Evolutionary conservation across 64 coral and sea anemone species (phyloP), one percentile per base, ranked within the genome.

Genomic region (Montipora sp.): DNA sequence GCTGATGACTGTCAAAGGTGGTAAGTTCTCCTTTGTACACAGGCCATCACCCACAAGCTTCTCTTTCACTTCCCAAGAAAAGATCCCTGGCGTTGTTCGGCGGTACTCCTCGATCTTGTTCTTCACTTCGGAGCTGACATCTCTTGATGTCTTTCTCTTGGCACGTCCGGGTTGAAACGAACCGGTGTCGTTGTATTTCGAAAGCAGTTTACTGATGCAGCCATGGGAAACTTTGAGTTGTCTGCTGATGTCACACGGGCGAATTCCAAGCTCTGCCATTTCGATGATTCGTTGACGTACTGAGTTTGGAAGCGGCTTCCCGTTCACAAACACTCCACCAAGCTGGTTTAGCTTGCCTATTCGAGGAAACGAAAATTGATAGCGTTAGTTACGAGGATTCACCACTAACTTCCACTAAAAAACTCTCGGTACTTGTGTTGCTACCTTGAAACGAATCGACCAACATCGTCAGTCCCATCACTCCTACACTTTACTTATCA

Each of bases 101-200:
- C 75, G 66, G 55, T 95, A 90, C 43, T 95, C 82, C 10, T 78
- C 90, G 57, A 95, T 91, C 66, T 91, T 87, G 65, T 53, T 73
- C 75, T 91, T 89, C 36, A 90, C 84, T 43, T 90, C 77, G 11
- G 89, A 78, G 50, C 90, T 91, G 20, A 87, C 93, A 74, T 91
- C 89, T 20, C 82, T 95, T 48, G 82, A 89, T 60, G 68, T 89
- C 51, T 67, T 90, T 73, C 70, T 79, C 83, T 47, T 76, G 22
- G 75, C 81, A 57, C 74, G 84, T 0, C 95, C 95, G 13, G 91
- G 91, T 36, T 96, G 91, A 76, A 72, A 93, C 2, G 95, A 96
- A 5, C 95, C 95, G 23, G 95, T 97, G 46, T 97, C 95, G 70
- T 97, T 93, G 77, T 94, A 97, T 75, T 97, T 97, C 8, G 95